phyloP scores from a whole-genome alignment of 2,113 vertebrate genomes.

The Vidua chalybeata region DNA sequence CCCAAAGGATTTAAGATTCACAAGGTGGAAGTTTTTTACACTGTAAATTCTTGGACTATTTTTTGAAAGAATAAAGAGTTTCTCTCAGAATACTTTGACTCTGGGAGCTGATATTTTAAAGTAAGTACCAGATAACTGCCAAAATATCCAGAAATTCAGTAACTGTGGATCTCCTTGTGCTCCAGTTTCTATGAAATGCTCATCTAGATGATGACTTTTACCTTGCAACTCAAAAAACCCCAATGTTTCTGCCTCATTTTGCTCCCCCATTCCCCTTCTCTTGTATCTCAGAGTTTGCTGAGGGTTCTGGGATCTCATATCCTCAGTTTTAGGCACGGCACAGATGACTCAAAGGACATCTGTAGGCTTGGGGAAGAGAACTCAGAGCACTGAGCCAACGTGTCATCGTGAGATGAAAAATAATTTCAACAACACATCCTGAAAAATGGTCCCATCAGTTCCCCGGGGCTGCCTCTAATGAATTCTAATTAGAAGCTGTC shows the following conservation, averaged over 20 bases:
- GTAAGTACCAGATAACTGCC: background rate
- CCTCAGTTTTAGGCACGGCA: background rate
- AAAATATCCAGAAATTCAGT: background rate
- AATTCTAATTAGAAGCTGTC: constrained; percentile 37
- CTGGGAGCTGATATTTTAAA: background rate
- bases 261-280: background rate
- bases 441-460: background rate
- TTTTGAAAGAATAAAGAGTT: background rate
- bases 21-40: background rate
- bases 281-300: background rate
- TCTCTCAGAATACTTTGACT: background rate
- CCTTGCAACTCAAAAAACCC: background rate
- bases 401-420: background rate
- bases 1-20: background rate
- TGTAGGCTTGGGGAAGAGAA: background rate
- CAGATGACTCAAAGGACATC: background rate
- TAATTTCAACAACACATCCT: background rate
- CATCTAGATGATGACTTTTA: background rate
- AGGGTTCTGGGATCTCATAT: background rate
- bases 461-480: constrained; percentile 4
- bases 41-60: background rate
- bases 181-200: background rate
- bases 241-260: background rate
- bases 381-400: background rate
- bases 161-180: background rate